Evolutionary conservation across 2,113 vertebrate genomes (phyloP).

Genomic region (Odobenus rosmarus): DNA sequence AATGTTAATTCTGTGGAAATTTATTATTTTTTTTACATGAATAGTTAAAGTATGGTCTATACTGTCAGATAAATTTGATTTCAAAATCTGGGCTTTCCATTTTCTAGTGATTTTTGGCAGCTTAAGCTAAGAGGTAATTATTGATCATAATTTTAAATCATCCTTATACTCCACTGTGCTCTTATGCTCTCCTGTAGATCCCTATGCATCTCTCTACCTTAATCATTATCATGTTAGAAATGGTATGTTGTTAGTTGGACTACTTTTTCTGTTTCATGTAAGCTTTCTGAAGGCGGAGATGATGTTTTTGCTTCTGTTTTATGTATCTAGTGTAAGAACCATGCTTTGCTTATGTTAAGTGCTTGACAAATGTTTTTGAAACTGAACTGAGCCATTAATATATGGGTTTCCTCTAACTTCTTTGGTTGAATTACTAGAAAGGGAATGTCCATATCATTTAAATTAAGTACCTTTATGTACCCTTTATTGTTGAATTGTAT

Average conservation of each 20-base stretch:
- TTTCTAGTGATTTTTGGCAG: background rate
- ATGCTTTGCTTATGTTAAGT: background rate
- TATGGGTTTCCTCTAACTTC: background rate
- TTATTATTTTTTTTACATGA: background rate
- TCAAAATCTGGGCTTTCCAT: background rate
- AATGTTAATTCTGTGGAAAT: background rate
- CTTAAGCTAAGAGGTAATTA: background rate
- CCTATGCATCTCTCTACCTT: background rate
- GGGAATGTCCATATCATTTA: background rate
- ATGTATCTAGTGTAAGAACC: background rate
- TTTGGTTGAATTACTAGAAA: background rate
- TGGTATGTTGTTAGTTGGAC: background rate
- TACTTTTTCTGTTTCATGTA: background rate
- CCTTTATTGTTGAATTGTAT: background rate
- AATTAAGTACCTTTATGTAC: background rate
- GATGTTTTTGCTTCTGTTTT: background rate
- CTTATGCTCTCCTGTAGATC: background rate
- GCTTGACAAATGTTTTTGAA: conserved; percentile 2
- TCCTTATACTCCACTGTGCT: background rate
- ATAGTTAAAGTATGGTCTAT: background rate
- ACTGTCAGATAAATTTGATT: background rate
- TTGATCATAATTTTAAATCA: background rate
- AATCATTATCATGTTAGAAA: background rate
- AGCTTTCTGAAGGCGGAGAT: background rate
- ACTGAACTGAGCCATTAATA: background rate